Base-by-base conservation (phyloP, 2,888 invertebrate species). In the Galerucella nymphaeae region DNA sequence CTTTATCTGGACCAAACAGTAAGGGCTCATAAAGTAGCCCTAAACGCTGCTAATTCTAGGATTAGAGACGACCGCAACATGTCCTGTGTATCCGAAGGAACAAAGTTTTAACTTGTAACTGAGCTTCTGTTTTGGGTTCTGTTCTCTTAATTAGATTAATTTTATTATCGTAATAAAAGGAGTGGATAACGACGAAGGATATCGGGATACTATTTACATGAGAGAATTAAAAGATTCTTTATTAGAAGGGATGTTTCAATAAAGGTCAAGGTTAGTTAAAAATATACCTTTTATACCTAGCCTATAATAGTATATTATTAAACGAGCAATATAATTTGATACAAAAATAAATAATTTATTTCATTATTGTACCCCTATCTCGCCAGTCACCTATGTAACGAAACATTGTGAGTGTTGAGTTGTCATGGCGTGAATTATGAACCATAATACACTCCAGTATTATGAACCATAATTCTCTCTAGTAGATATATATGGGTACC, bases 31-130 rank as follows among this genome's bases (percentile, higher is more conserved):
- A 72, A 73, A 73, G 70, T 71, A 69, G 71, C 71, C 55, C 73
- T 72, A 75, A 77, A 77, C 74, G 73, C 71, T 74, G 63, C 72
- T 77, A 75, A 77, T 75, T 72, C 72, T 45, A 42, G 74, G 74
- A 75, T 76, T 77, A 77, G 73, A 65, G 42, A 58, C 65, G 45
- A 70, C 73, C 75, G 66, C 76, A 73, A 72, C 74, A 70, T 73
- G 74, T 71, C 74, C 57, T 45, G 14, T 67, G 66, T 73, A 71
- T 75, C 71, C 68, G 55, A 20, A 63, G 65, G 67, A 62, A 70
- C 71, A 59, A 76, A 68, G 68, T 73, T 71, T 63, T 23, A 53
- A 42, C 53, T 71, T 62, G 42, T 62, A 67, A 53, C 63, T 48
- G 74, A 59, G 61, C 70, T 72, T 65, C 70, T 65, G 72, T 62